Evolutionary conservation across 2,797 vertebrate genomes (phyloP).

Genomic region (Staurois parvus): DNA sequence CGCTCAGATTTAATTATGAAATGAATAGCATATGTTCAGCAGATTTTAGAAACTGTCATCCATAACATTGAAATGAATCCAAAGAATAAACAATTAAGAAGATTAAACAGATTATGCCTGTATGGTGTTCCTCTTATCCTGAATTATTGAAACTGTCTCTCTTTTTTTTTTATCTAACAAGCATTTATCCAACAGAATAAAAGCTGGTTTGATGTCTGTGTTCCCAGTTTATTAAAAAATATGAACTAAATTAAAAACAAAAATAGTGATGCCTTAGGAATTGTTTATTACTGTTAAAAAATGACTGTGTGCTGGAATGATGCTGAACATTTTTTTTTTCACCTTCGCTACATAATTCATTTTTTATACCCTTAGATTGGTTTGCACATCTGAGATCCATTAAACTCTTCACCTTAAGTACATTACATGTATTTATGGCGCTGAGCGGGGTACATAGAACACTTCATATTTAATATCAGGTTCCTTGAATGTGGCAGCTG

Average conservation of each 20-base stretch:
- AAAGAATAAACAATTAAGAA: conserved; percentile 60
- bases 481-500: conserved; percentile 39
- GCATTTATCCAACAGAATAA: conserved; percentile 36
- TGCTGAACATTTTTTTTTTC: conserved; percentile 12
- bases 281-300: conserved; percentile 18
- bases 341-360: conserved; percentile 4
- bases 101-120: conserved; percentile 57
- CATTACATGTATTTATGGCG: conserved; percentile 17
- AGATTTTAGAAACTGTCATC: conserved; percentile 54
- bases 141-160: conserved; percentile 24
- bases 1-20: conserved; percentile 48
- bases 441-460: neutral
- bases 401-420: conserved; percentile 43
- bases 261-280: conserved; percentile 3
- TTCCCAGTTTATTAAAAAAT: neutral
- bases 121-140: conserved; percentile 32
- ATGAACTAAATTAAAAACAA: conserved; percentile 9
- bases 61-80: conserved; percentile 48
- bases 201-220: conserved; percentile 9
- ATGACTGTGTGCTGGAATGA: neutral
- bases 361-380: neutral
- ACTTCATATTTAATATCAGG: conserved; percentile 38
- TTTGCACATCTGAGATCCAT: neutral
- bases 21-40: conserved; percentile 56
- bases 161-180: conserved; percentile 10